Percentiles rank a stretch among this genome's conserved stretches.
These are phyloP conservation scores for Idaea straminata DNA, from an alignment of 2,888 invertebrate species.

Conservation along the genomic window DNA sequence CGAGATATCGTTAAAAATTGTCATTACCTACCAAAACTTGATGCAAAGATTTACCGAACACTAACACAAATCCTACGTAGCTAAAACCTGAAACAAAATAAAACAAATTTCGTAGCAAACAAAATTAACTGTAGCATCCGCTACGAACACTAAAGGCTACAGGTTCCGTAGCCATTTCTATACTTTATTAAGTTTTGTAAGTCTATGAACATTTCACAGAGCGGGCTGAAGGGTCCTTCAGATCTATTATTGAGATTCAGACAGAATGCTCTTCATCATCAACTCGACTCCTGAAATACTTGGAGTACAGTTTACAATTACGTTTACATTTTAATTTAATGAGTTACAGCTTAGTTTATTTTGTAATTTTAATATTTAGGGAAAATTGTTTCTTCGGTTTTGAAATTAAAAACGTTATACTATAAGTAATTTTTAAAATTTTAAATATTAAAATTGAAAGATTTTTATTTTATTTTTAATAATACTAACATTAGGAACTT, in stretches of 20 bases:
- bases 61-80: background rate
- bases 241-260: constrained; percentile 74
- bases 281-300: constrained; percentile 5
- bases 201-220: constrained; percentile 49
- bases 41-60: too few species aligned
- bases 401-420: too few species aligned
- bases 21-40: background rate
- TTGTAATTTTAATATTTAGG: background rate
- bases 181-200: constrained; percentile 30
- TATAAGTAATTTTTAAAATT: too few species aligned
- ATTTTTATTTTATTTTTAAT: too few species aligned
- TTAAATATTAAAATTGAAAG: too few species aligned
- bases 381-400: background rate
- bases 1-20: background rate
- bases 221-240: constrained; percentile 59
- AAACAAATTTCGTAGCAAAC: background rate
- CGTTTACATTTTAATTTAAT: constrained; percentile 2
- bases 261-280: constrained; percentile 65
- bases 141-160: constrained; percentile 7
- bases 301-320: constrained; percentile 3
- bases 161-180: background rate
- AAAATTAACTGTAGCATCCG: background rate
- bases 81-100: background rate
- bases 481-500: too few species aligned
- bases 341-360: background rate